Evolutionary conservation across 2,113 vertebrate species (phyloP), one percentile per base, ranked within the genome.

Genomic region (Rhipidura dahli): DNA sequence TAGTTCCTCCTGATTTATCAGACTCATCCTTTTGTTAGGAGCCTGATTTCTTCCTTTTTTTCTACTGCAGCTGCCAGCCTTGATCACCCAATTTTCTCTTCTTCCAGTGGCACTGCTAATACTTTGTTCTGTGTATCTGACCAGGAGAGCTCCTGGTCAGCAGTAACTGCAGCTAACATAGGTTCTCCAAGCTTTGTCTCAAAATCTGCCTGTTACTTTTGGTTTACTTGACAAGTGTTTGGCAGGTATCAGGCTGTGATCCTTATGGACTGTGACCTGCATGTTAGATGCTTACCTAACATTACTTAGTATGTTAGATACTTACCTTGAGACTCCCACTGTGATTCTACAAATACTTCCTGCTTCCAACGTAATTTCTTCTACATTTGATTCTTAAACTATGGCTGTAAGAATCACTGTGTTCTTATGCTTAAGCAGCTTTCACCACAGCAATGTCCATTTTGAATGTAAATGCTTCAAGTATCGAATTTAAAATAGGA

Each of bases 401-500:
- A 9, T 23, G 26, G 5, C 27, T 44, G 6, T 6, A 7, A 65
- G 37, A 40, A 51, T 65, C 71, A 28, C 13, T 1, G 0, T 82
- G 37, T 66, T 65, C 53, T 53, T 71, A 42, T 64, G 37, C 28
- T 44, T 61, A 40, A 60, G 23, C 40, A 75, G 23, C 28, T 86
- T 57, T 42, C 64, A 59, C 59, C 12, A 30, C 44, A 68, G 65
- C 24, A 5, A 1, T 77, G 15, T 53, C 35, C 13, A 21, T 76
- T 80, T 71, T 78, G 51, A 70, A 49, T 50, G 39, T 21, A 81
- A 91, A 59, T 2, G 0, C 35, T 14, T 81, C 59, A 64, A 33
- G 24, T 72, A 37, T 35, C 18, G 64, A 83, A 72, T 64, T 63
- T 75, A 47, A 91, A 89, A 78, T 33, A 70, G 57, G 60, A 65